Evolutionary conservation across 2,888 invertebrate species (phyloP), one percentile per base, ranked within the genome.

Genomic region (Sphaerophoria rueppellii): DNA sequence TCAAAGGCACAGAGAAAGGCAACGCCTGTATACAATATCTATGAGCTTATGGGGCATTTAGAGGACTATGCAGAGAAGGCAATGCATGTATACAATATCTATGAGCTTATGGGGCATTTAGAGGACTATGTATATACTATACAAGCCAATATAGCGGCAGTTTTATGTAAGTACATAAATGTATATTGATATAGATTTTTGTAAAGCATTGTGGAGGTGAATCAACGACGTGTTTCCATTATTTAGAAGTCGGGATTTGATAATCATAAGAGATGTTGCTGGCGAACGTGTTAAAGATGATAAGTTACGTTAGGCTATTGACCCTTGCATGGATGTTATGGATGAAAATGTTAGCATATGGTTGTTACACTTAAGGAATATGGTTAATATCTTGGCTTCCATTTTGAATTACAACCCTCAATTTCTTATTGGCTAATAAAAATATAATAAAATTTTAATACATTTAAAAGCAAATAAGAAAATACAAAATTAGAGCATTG

Each of bases 1-100:
- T 74, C 85, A 77, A 81, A 81, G 69, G 63, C 81, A 79, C 50
- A 85, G 73, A 76, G 37, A 14, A 61, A 55, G 48, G 24, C 54
- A 54, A 52, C 50, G 37, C 67, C 1, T 40, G 9, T 4, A 7
- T 40, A 9, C 9, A 43, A 11, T 5, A 24, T 5, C 14, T 60
- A 43, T 24, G 43, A 37, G 75, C 61, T 61, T 61, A 43, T 61
- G 50, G 80, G 72, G 57, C 57, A 80, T 80, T 67, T 65, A 11
- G 61, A 61, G 14, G 71, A 57, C 40, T 40, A 6, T 40, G 9
- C 50, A 85, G 73, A 76, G 37, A 14, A 61, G 48, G 24, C 54
- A 54, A 52, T 57, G 37, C 67, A 40, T 40, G 9, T 4, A 7
- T 40, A 9, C 9, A 43, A 11, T 5, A 24, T 5, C 14, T 60